Evolutionary conservation across 2,888 invertebrate species (phyloP).

Genomic region (Mythimna pallens): DNA sequence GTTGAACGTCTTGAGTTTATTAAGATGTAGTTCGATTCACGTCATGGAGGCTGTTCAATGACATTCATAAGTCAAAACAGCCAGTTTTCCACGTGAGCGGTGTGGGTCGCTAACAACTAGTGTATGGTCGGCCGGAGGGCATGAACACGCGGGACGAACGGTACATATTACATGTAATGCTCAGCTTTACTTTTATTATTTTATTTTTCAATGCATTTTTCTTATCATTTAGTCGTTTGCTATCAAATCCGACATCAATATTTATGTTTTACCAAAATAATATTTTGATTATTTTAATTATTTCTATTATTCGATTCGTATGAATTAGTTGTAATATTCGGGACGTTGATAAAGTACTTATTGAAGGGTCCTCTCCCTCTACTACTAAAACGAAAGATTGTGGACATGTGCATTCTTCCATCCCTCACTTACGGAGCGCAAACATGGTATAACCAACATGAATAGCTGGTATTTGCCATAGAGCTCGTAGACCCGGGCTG

Average conservation of each 20-base stretch:
- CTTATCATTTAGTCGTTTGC: constrained; percentile 8
- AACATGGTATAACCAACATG: background rate
- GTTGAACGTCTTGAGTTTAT: background rate
- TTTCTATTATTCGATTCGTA: background rate
- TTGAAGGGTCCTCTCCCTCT: background rate
- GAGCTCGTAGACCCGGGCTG: background rate
- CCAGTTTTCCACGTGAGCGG: background rate
- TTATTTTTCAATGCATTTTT: constrained; percentile 28
- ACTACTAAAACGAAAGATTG: background rate
- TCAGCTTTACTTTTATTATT: constrained; percentile 31
- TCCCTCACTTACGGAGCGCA: background rate
- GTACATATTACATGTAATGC: constrained; percentile 16
- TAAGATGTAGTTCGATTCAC: background rate
- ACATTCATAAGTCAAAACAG: background rate
- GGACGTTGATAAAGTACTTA: background rate
- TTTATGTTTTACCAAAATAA: constrained; percentile 11
- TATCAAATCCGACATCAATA: constrained; percentile 1
- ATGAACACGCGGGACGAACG: background rate
- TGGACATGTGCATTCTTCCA: constrained; percentile 12
- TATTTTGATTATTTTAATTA: constrained; percentile 14
- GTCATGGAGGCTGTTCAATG: background rate
- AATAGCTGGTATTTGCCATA: background rate
- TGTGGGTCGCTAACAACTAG: background rate
- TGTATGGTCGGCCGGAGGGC: constrained; percentile 1
- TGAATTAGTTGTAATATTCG: constrained; percentile 3